These are phyloP conservation scores for Dicentrarchus labrax DNA, from an alignment of 2,113 vertebrate species.

Conservation along the genomic window DNA sequence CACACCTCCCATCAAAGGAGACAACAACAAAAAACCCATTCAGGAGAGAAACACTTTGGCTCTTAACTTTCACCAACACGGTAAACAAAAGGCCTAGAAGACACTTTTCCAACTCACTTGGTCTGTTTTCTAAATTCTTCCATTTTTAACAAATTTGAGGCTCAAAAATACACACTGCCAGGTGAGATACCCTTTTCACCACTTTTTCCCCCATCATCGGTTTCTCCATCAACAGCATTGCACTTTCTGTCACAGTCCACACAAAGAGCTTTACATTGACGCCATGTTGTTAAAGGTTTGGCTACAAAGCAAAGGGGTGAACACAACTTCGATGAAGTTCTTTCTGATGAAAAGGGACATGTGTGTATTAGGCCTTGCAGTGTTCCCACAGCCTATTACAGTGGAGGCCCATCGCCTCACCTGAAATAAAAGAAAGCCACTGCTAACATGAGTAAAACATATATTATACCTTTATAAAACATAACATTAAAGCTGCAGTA, in stretches of 20 bases:
- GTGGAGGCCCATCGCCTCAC: neutral
- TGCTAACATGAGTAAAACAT: neutral
- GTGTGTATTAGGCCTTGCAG: neutral
- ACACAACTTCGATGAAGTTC: neutral
- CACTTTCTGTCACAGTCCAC: neutral
- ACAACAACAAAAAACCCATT: neutral
- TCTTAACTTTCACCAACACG: neutral
- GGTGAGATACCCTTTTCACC: neutral
- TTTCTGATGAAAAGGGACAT: no score
- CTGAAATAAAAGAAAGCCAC: neutral
- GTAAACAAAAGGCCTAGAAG: neutral
- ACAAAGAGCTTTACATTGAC: neutral
- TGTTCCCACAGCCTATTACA: neutral
- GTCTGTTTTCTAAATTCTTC: neutral
- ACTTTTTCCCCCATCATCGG: neutral
- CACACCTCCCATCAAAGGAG: neutral
- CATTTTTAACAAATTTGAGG: no score
- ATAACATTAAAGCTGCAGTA: neutral
- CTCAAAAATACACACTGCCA: neutral
- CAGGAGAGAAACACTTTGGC: neutral
- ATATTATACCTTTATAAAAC: neutral
- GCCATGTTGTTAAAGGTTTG: neutral
- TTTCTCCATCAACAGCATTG: constrained; percentile 7
- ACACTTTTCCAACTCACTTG: neutral
- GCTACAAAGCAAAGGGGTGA: neutral